Evolutionary conservation across 1,140 invertebrate genomes (phyloP).

Genomic region (Panagrolaimus sp.): DNA sequence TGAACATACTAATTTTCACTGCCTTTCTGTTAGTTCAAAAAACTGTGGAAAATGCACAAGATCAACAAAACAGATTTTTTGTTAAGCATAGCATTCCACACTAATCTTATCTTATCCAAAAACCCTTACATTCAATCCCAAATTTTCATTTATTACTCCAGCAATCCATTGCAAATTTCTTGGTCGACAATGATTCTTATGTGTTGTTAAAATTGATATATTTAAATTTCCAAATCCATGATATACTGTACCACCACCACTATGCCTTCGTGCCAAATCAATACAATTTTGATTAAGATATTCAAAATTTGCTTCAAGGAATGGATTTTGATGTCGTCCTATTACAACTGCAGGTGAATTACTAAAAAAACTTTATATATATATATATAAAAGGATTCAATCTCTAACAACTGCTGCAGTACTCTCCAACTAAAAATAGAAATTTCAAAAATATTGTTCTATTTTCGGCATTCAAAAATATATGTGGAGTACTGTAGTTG

Average conservation of each 20-base stretch:
- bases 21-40: too few relatives aligned
- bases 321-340: slow-evolving; percentile 92
- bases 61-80: too few relatives aligned
- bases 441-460: too few relatives aligned
- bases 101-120: slow-evolving; percentile 12
- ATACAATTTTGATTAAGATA: slow-evolving; percentile 38
- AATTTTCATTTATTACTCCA: slow-evolving; percentile 37
- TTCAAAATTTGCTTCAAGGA: slow-evolving; percentile 75
- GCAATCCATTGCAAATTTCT: slow-evolving; percentile 46
- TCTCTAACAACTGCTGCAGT: too few relatives aligned
- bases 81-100: background rate
- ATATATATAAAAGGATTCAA: too few relatives aligned
- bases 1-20: too few relatives aligned
- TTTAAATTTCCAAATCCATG: slow-evolving; percentile 69
- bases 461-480: too few relatives aligned
- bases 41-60: too few relatives aligned
- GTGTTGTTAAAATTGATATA: slow-evolving; percentile 46
- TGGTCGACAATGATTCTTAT: slow-evolving; percentile 45
- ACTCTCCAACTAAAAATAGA: too few relatives aligned
- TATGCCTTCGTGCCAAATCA: slow-evolving; percentile 73
- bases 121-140: slow-evolving; percentile 21
- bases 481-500: too few relatives aligned
- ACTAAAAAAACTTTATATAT: too few relatives aligned
- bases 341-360: slow-evolving; percentile 89
- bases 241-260: slow-evolving; percentile 92